Base-by-base conservation (phyloP, 2,888 invertebrate species). In the Crioceris asparagi region DNA sequence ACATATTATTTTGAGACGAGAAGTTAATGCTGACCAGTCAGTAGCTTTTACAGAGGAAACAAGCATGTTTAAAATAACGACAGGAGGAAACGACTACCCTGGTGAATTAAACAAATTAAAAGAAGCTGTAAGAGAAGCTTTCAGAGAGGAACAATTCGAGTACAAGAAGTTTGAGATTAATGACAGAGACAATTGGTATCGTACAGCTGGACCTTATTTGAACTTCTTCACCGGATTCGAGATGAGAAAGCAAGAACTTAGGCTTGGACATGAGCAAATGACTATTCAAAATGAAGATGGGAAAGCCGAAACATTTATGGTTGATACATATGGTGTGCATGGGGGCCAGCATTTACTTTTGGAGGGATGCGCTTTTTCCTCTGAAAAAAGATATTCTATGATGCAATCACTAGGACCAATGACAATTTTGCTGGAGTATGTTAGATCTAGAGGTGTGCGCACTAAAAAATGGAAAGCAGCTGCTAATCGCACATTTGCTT, bases 361-460 rank as follows among this genome's bases (percentile, higher is more conserved):
- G 10, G 48, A 49, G 29, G 50, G 47, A 7, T 29, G 39, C 30
- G 43, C 44, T 1, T 47, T 32, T 17, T 44, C 50, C 11, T 47
- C 50, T 1, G 50, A 50, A 15, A 43, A 45, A 17, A 27, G 50
- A 21, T 23, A 35, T 1, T 46, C 45, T 2, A 51, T 52, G 49
- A n/a, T n/a, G 49, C 51, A 51, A 36, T 41, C 34, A 12, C 1
- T 49, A 3, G 48, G 51, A 1, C 48, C 47, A 1, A 43, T 51
- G 43, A 52, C 52, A 1, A 31, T 40, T 3, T 16, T 51, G 1
- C 14, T 52, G 4, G n/a, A 19, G 6, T 32, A n/a, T n/a, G n/a
- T n/a, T n/a, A n/a, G n/a, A n/a, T n/a, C n/a, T n/a, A n/a, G n/a
- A n/a, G n/a, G n/a, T n/a, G n/a, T n/a, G n/a, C n/a, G n/a, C n/a